Base-by-base conservation (phyloP, 2,113 vertebrate genomes). In the Coreoperca whiteheadi region DNA sequence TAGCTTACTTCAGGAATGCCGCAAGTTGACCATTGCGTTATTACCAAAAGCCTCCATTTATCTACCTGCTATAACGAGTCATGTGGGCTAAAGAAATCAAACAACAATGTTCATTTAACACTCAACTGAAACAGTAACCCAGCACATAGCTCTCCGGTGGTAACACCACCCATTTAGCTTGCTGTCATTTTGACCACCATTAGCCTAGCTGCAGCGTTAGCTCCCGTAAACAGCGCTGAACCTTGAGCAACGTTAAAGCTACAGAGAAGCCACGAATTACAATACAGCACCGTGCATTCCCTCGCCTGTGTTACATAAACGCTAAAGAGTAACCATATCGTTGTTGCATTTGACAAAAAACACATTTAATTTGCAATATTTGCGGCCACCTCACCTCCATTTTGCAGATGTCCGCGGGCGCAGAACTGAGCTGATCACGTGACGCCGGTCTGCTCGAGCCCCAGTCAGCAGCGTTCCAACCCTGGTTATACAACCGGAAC, bases 321-420 rank as follows among this genome's bases (percentile, higher is more conserved):
- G 12, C 20, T 1, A 14, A 18, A 7, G 16, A 18, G 3, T 0
- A 41, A 1, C 12, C 0, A 1, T 0, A 1, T 11, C 0, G 21
- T 48, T 4, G 1, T 0, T 21, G 54, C 28, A 56, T 23, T 71
- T 32, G 3, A 43, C 11, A 23, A 74, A 15, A 66, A 25, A 23
- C 0, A 1, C 28, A 7, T 54, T 72, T 64, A 6, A 61, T 64
- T 69, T 61, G 64, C 14, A 63, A 65, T 15, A 70, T 64, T 79
- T 72, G 8, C 0, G 28, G 25, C 14, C 30, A 46, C 8, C 89
- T 93, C 78, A 94, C 93, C 93, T 93, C 93, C 93, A 94, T 94
- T 94, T 94, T 88, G 87, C 83, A 74, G 89, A 72, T 64, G 61
- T 73, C 64, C 50, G 28, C 51, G 21, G 66, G 21, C 61, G 61